Base-by-base conservation (phyloP, 2,113 vertebrate species). In the Macquaria australasica region DNA sequence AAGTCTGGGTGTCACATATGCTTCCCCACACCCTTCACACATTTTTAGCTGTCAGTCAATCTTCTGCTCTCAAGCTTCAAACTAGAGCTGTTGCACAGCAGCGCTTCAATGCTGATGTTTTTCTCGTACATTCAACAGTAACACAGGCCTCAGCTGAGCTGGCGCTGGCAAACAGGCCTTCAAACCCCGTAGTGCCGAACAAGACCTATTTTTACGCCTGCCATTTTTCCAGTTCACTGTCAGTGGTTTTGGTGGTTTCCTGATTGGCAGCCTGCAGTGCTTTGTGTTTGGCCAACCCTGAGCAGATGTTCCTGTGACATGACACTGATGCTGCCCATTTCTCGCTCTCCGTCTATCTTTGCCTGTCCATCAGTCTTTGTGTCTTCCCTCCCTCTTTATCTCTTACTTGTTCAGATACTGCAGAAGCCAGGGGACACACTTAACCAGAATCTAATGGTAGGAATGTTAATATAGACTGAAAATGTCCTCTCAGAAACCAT, bases 151-250 rank as follows among this genome's bases (percentile, higher is more conserved):
- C 18, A 68, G 87, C 67, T 84, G 50, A 88, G 71, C 74, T 45
- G 74, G 64, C 39, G 23, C 71, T 23, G 37, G 50, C 72, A 71
- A 79, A 62, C 83, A 76, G 28, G 62, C 83, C 83, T 85, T 79
- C 68, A 85, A 89, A 81, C 51, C 72, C 53, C 80, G 60, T 59
- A 77, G 67, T 79, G 69, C 48, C 18, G 34, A 89, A 69, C 21
- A 10, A 34, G 60, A 87, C 66, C 86, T 93, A 91, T 94, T 93
- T 95, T 93, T 84, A 86, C 71, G 56, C 84, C 83, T 73, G 82
- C 87, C 68, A 89, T 89, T 90, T 93, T 86, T 91, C 77, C 83
- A 88, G 81, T 91, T 93, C 72, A 75, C 78, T 81, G 69, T 80
- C 79, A 86, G 90, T 90, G 86, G 79, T 87, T 92, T 90, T 78